Base-by-base conservation (phyloP, 2,113 vertebrate species). In the Platysternon megacephalum region DNA sequence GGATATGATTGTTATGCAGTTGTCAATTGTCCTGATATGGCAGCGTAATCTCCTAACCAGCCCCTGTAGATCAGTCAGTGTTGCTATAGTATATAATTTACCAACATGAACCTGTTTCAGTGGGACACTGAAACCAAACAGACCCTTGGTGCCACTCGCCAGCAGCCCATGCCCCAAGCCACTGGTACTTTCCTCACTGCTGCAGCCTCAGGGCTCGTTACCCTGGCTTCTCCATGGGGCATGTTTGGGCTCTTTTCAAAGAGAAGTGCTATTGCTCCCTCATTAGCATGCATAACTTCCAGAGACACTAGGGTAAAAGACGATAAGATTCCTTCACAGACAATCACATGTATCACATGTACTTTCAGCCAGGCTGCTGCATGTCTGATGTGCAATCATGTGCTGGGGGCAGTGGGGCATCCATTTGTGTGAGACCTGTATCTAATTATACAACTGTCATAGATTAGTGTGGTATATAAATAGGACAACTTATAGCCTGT, bases 51-150 rank as follows among this genome's bases (percentile, higher is more conserved):
- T 91, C 79, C 72, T 39, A 53, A 42, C 5, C 72, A 76, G 58
- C 49, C 35, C 4, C 35, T 44, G 11, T 0, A 0, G 13, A 11
- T 2, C 4, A 61, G 35, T 6, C 6, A 5, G 14, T 51, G 29
- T 56, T 39, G 61, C 11, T 65, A 9, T 53, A 52, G 52, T 51
- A 44, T 2, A 39, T 48, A 22, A 65, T 81, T 86, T 79, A n/a
- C 3, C 21, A 74, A 58, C 21, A 65, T 39, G 22, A 9, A 65
- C 46, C 9, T 44, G 11, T 88, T 32, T 82, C 35, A 82, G n/a
- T n/a, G 65, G 52, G 52, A 83, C 56, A 44, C 52, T 53, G 68
- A 91, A 88, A 79, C 3, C 72, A 74, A 55, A 68, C 65, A 11
- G 22, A 51, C 35, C 16, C 49, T 56, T 58, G 4, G n/a, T 39